These are phyloP conservation scores for Excalfactoria chinensis DNA, from an alignment of 2,113 vertebrate genomes.

Conservation along the genomic window DNA sequence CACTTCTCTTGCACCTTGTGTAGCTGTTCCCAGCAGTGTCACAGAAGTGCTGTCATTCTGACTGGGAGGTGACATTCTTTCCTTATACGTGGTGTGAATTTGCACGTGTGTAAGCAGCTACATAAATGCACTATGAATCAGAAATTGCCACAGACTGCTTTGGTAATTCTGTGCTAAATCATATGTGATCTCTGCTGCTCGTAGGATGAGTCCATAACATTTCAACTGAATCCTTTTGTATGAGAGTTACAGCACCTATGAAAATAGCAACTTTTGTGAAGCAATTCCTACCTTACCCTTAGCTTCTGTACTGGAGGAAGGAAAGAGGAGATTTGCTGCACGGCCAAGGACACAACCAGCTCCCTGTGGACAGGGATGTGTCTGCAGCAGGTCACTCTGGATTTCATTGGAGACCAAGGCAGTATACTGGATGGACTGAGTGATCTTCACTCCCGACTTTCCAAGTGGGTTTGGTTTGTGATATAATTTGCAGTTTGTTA, in stretches of 20 bases:
- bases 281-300: neutral
- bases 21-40: neutral
- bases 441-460: neutral
- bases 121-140: neutral
- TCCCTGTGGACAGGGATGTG: rapidly evolving
- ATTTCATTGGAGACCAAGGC: neutral
- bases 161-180: neutral
- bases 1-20: neutral
- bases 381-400: neutral
- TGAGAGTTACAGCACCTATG: neutral
- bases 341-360: neutral
- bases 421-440: neutral
- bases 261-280: neutral
- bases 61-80: neutral
- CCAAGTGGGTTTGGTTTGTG: neutral
- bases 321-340: neutral
- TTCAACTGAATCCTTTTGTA: neutral
- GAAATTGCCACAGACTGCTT: neutral
- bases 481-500: neutral
- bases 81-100: neutral
- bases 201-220: neutral
- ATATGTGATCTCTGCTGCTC: neutral
- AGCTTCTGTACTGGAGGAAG: neutral
- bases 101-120: neutral
- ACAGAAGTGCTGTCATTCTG: neutral